These are phyloP conservation scores for Sycophaga agraensis DNA, from an alignment of 1,140 invertebrate species.

Conservation along the genomic window DNA sequence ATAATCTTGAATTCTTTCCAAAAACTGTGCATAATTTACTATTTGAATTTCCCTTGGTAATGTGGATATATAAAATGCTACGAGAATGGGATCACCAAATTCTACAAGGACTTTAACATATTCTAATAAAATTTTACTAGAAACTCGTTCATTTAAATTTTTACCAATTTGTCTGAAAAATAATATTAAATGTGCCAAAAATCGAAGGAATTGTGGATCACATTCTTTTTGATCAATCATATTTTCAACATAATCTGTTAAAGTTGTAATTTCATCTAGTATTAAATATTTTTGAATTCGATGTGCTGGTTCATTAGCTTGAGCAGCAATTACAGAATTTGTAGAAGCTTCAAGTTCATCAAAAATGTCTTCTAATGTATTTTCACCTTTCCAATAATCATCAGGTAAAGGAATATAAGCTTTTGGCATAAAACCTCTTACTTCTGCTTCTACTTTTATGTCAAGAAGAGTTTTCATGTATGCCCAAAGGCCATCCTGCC, in stretches of 20 bases:
- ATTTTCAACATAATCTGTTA: slow-evolving; percentile 65
- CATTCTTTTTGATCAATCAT: slow-evolving; percentile 45
- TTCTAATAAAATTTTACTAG: slow-evolving; percentile 72
- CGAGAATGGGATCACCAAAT: slow-evolving; percentile 72
- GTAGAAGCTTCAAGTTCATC: slow-evolving; percentile 63
- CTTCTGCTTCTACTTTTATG: slow-evolving; percentile 76
- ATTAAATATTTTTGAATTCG: slow-evolving; percentile 79
- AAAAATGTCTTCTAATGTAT: slow-evolving; percentile 74
- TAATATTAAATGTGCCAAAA: slow-evolving; percentile 82
- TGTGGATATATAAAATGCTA: slow-evolving; percentile 82
- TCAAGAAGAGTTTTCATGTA: slow-evolving; percentile 82
- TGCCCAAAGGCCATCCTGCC: slow-evolving; percentile 91
- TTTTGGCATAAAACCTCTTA: slow-evolving; percentile 60
- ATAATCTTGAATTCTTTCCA: slow-evolving; percentile 69
- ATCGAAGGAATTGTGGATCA: slow-evolving; percentile 69
- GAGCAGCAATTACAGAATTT: slow-evolving; percentile 55
- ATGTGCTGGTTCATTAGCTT: slow-evolving; percentile 64
- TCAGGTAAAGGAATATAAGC: slow-evolving; percentile 66
- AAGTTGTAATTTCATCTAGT: slow-evolving; percentile 66
- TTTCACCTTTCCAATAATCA: slow-evolving; percentile 77
- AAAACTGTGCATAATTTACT: slow-evolving; percentile 74
- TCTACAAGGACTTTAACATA: slow-evolving; percentile 73
- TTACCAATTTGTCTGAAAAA: slow-evolving; percentile 79
- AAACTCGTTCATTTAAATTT: slow-evolving; percentile 66
- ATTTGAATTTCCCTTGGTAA: slow-evolving; percentile 73